Evolutionary conservation across 2,113 vertebrate genomes (phyloP), one percentile per base, ranked within the genome.

Genomic region (Gobius niger): DNA sequence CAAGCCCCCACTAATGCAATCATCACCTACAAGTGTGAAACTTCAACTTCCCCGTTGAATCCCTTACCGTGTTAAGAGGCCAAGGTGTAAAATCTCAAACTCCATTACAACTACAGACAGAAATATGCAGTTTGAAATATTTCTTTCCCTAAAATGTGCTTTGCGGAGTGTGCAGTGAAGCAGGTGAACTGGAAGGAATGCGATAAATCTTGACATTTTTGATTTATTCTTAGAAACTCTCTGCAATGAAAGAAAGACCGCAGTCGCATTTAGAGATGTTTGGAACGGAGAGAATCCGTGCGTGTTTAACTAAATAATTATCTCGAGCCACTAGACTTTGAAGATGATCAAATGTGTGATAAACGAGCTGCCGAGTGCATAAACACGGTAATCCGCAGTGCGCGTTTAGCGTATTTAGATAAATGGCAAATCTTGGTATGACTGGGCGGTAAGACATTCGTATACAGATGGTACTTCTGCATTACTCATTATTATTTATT

Each of bases 311-410:
- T 14, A 50, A 50, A 50, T 60, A 60, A 60, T 60, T 10, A 42
- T 41, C 8, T 60, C 57, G 18, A 60, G 4, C 57, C 47, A 60
- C 14, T 60, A 60, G 14, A 60, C 40, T 60, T n/a, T 60, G 40
- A 60, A 60, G 57, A 10, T 44, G 57, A 42, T 60, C 57, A 60
- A 60, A 60, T 40, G 42, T 44, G 13, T n/a, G n/a, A 44, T 60
- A 60, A 42, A 60, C 44, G 56, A 60, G 57, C 57, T 42, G 13
- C 40, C n/a, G 14, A 16, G 16, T 42, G n/a, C 40, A 60, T 60
- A 60, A 60, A 60, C 57, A 44, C 40, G 40, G 57, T 60, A 40
- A 60, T 44, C 57, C 57, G 6, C 40, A 60, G 57, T 60, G 42
- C 57, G 44, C 5, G 15, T 60, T 60, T 42, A n/a, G 9, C 24